phyloP scores from a whole-genome alignment of 2,797 vertebrate genomes.

The Pitangus sulphuratus region DNA sequence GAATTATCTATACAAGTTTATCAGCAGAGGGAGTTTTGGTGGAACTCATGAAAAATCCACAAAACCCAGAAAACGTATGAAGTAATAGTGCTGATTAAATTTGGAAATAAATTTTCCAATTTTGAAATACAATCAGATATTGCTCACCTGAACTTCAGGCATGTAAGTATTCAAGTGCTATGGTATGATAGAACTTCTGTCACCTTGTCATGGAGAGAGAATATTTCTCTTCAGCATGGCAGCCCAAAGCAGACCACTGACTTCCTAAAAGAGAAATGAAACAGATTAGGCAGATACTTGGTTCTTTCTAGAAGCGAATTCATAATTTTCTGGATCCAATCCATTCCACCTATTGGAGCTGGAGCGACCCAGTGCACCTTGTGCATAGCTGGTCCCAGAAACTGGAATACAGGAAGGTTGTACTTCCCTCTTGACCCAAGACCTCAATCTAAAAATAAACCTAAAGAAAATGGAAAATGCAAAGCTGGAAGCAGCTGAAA shows the following conservation, averaged over 20 bases:
- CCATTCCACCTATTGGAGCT: background rate
- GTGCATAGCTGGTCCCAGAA: background rate
- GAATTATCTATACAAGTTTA: background rate
- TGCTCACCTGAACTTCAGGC: background rate
- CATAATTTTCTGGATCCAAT: background rate
- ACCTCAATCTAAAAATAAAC: background rate
- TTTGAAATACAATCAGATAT: background rate
- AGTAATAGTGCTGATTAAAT: background rate
- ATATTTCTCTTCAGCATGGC: background rate
- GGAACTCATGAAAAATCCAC: background rate
- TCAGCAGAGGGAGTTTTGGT: background rate
- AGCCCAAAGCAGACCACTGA: background rate
- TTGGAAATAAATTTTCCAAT: background rate
- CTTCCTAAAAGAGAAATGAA: background rate
- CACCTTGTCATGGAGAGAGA: background rate
- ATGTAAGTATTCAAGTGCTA: background rate
- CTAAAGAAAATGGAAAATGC: background rate
- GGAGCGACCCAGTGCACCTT: background rate
- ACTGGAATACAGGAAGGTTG: background rate
- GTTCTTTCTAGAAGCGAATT: background rate
- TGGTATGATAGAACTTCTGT: background rate
- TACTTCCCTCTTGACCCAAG: background rate
- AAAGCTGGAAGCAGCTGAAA: background rate
- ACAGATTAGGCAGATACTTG: background rate
- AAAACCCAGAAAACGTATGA: background rate